Evolutionary conservation across 2,113 vertebrate genomes (phyloP).

Genomic region (Lagopus leucura): DNA sequence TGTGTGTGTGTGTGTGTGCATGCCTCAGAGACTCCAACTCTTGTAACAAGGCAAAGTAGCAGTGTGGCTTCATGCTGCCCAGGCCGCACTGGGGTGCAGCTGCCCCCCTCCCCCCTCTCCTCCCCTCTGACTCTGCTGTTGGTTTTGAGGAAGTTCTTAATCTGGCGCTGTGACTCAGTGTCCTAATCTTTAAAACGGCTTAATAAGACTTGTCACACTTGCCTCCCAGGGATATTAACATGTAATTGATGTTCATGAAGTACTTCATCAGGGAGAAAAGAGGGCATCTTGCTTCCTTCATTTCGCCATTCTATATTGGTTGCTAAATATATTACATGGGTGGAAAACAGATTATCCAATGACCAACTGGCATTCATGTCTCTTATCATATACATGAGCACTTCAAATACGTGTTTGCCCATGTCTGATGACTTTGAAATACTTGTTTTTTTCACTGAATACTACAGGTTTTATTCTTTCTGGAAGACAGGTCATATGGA

Average conservation of each 20-base stretch:
- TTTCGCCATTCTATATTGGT: background rate
- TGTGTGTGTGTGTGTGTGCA: too few relatives aligned
- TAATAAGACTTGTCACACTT: slow-evolving; percentile 59
- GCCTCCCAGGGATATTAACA: slow-evolving; percentile 47
- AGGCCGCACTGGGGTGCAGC: background rate
- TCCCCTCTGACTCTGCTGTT: background rate
- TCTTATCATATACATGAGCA: background rate
- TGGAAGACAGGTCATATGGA: background rate
- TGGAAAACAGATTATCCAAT: slow-evolving; percentile 19
- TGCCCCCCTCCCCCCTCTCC: background rate
- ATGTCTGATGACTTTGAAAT: background rate
- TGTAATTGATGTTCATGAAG: slow-evolving; percentile 53
- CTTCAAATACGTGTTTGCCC: background rate
- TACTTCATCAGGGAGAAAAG: slow-evolving; percentile 39
- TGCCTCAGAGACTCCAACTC: too few relatives aligned
- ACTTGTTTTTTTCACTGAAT: background rate
- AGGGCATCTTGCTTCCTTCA: slow-evolving; percentile 22
- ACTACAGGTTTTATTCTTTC: rapidly evolving
- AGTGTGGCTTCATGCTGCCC: background rate
- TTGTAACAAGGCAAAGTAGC: background rate
- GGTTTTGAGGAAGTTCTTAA: slow-evolving; percentile 60
- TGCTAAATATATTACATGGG: background rate
- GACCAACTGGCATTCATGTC: background rate
- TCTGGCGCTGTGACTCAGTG: slow-evolving; percentile 51
- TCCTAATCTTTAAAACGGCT: slow-evolving; percentile 51